Conservation (phyloP, 2,888 invertebrate species). For the Aethes cnicana region DNA sequence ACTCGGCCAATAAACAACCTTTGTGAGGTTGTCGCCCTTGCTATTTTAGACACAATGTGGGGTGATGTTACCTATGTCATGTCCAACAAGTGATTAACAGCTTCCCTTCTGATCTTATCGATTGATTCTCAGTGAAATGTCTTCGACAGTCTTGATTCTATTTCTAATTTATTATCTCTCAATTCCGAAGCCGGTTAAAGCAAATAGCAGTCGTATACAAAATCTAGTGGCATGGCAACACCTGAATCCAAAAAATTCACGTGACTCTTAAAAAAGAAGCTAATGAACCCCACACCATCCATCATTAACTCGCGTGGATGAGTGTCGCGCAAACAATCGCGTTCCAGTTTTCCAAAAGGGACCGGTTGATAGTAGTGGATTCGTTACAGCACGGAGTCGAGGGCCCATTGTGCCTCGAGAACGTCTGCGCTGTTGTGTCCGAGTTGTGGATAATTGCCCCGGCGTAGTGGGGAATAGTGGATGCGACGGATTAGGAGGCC, state of each 20-base stretch:
- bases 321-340: conserved; percentile 75
- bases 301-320: conserved; percentile 67
- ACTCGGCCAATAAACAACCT: conserved; percentile 65
- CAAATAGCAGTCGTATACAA: too few species aligned
- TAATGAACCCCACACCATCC: conserved; percentile 70
- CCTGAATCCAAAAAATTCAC: conserved; percentile 6
- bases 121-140: background rate
- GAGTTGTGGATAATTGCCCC: conserved; percentile 80
- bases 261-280: conserved; percentile 50
- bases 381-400: conserved; percentile 78
- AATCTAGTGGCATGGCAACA: too few species aligned
- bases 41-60: conserved; percentile 38
- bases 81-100: conserved; percentile 30
- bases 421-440: conserved; percentile 79
- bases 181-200: too few species aligned
- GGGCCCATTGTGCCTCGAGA: conserved; percentile 77
- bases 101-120: conserved; percentile 17
- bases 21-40: conserved; percentile 61
- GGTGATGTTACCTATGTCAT: conserved; percentile 27
- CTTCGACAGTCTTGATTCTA: too few species aligned
- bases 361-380: conserved; percentile 75
- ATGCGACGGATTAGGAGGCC: conserved; percentile 43
- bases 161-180: too few species aligned
- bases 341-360: conserved; percentile 72
- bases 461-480: conserved; percentile 46